phyloP scores from a whole-genome alignment of 2,888 invertebrate species.

The Andrena praecox region DNA sequence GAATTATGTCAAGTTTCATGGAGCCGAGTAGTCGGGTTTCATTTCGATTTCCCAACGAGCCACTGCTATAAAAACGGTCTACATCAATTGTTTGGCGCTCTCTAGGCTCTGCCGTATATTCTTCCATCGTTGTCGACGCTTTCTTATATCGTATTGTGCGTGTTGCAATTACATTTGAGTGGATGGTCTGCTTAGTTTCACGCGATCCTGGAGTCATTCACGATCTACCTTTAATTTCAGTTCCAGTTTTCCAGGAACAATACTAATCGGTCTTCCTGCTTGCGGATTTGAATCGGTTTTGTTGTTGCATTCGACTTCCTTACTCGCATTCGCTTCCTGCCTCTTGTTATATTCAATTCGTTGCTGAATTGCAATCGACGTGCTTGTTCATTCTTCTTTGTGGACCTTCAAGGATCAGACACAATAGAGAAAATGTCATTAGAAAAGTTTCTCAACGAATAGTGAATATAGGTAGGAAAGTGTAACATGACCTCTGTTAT shows the following conservation, averaged over 20 bases:
- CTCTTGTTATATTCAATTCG: conserved; percentile 13
- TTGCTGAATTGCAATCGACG: not conserved
- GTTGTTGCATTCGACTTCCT: conserved; percentile 6
- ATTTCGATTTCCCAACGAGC: conserved; percentile 22
- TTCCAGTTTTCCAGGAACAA: conserved; percentile 17
- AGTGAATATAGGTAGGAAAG: no score
- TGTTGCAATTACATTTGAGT: not conserved
- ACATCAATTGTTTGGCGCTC: conserved; percentile 3
- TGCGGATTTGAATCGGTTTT: not conserved
- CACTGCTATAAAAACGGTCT: conserved; percentile 1
- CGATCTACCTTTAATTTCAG: conserved; percentile 20
- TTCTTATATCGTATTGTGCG: not conserved
- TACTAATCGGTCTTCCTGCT: conserved; percentile 8
- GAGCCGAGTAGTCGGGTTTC: not conserved
- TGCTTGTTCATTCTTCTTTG: no score
- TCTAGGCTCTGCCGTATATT: not conserved
- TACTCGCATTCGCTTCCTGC: not conserved
- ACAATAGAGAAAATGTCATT: no score
- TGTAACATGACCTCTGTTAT: no score
- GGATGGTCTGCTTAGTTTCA: not conserved
- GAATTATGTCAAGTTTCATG: conserved; percentile 23
- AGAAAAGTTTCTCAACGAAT: no score
- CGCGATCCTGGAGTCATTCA: not conserved
- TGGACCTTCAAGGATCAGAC: no score
- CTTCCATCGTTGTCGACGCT: not conserved